These are phyloP conservation scores for Zapornia atra DNA, from an alignment of 2,113 vertebrate genomes.

Conservation along the genomic window DNA sequence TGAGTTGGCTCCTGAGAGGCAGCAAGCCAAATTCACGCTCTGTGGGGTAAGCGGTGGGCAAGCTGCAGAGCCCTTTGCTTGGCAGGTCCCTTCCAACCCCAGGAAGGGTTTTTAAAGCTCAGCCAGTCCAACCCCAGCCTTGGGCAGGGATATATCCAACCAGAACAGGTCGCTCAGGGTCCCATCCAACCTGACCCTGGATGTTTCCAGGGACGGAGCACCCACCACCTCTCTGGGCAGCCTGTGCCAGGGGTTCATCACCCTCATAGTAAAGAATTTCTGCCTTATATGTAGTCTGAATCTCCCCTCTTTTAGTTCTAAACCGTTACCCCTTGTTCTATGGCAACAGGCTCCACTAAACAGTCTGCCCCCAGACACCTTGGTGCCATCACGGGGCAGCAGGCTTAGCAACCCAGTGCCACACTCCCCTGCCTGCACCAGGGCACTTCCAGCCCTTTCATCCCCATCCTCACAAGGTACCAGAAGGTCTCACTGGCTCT, in stretches of 20 bases:
- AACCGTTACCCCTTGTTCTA: no score
- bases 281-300: no score
- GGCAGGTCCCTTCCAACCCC: no score
- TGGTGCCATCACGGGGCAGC: no score
- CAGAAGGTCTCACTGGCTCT: neutral
- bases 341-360: no score
- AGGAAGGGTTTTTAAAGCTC: neutral
- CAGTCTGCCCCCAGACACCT: neutral
- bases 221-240: no score
- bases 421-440: neutral
- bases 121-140: no score
- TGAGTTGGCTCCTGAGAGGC: accelerated
- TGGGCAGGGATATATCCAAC: no score
- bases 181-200: neutral
- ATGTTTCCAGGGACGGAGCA: no score
- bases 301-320: no score
- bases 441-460: neutral
- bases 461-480: accelerated
- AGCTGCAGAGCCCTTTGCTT: accelerated
- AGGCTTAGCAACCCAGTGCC: accelerated
- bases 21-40: neutral
- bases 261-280: no score
- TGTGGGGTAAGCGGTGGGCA: accelerated
- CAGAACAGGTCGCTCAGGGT: neutral
- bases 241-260: no score